Evolutionary conservation across 2,888 invertebrate species (phyloP).

Genomic region (Diaprepes abbreviatus): DNA sequence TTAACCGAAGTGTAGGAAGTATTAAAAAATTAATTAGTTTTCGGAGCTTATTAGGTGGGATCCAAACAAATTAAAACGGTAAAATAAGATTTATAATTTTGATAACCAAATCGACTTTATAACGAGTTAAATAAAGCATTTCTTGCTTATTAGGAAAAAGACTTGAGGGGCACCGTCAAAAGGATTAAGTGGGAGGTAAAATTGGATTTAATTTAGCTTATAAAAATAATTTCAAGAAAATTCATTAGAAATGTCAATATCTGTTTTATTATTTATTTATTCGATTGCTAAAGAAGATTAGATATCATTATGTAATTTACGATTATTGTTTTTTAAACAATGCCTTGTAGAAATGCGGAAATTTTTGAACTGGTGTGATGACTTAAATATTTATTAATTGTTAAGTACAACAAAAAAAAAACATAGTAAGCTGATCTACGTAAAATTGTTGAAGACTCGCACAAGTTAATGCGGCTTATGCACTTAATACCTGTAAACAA

Average conservation of each 20-base stretch:
- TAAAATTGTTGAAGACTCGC: too few relatives aligned
- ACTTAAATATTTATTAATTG: too few relatives aligned
- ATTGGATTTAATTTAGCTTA: constrained; percentile 35
- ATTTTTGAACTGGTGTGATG: too few relatives aligned
- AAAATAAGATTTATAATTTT: constrained; percentile 49
- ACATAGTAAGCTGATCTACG: too few relatives aligned
- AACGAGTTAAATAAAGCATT: constrained; percentile 48
- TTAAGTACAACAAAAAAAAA: too few relatives aligned
- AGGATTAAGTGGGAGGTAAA: constrained; percentile 34
- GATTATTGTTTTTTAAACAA: too few relatives aligned
- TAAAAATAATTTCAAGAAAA: constrained; percentile 24
- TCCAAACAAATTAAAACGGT: constrained; percentile 46
- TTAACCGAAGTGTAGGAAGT: constrained; percentile 29
- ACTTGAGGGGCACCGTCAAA: constrained; percentile 32
- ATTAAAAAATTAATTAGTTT: constrained; percentile 51
- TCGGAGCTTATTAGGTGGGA: constrained; percentile 48
- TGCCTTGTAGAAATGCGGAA: too few relatives aligned
- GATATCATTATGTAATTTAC: too few relatives aligned
- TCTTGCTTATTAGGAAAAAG: constrained; percentile 31
- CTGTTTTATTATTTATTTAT: not conserved
- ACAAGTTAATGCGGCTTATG: too few relatives aligned
- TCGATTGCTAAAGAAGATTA: not conserved
- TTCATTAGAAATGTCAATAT: not conserved
- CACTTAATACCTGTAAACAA: too few relatives aligned
- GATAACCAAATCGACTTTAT: constrained; percentile 48